Conservation (phyloP, 2,888 invertebrate genomes). For the Hydrotaea diabolus region DNA sequence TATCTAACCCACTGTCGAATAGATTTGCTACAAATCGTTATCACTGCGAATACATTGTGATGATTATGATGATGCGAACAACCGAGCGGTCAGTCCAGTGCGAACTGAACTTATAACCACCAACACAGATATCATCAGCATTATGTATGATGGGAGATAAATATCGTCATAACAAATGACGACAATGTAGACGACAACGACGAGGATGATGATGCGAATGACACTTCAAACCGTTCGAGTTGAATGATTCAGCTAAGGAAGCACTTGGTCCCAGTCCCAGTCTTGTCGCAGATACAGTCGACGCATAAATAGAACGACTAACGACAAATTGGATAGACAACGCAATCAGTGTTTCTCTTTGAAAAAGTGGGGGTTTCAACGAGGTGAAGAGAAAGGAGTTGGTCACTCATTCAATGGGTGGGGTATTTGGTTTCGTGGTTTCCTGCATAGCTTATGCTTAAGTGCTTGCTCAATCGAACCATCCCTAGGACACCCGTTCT, state of each 20-base stretch:
- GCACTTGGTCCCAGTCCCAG: no score
- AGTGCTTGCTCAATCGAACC: no score
- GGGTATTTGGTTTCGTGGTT: no score
- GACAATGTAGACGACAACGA: background rate
- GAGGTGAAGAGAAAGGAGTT: no score
- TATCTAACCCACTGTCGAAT: no score
- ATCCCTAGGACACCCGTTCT: no score
- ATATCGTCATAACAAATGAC: slow-evolving; percentile 12
- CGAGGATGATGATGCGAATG: background rate
- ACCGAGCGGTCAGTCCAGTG: background rate
- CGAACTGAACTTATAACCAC: background rate
- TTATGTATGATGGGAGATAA: background rate
- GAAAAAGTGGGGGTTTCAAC: no score
- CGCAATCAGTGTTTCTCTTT: no score
- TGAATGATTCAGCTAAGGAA: background rate
- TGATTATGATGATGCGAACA: background rate
- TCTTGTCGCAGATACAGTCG: no score
- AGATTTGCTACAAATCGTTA: background rate
- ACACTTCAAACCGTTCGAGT: background rate
- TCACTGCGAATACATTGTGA: background rate
- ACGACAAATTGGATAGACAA: no score
- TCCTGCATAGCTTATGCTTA: no score
- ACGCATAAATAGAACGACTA: no score
- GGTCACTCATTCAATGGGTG: background rate
- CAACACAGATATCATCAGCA: background rate